Evolutionary conservation across 2,797 vertebrate genomes (phyloP), one percentile per base, ranked within the genome.

Genomic region (Sebastes kiyomatsui): DNA sequence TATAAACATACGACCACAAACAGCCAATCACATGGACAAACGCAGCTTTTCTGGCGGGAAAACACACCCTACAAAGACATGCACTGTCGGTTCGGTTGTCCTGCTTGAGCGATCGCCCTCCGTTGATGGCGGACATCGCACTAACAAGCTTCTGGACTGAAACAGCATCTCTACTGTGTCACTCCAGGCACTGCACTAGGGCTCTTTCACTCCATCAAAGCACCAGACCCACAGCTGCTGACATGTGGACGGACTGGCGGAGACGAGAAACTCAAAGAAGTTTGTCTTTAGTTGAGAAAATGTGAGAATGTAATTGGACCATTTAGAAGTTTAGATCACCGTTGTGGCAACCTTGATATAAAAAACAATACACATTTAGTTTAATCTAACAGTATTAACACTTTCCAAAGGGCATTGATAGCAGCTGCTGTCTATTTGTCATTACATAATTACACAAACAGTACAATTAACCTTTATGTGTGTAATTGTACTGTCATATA

Each of bases 61-160:
- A 64, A 75, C 35, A 60, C 38, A 80, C 0, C 65, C 11, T 16
- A 56, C 49, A 32, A 46, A 81, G 46, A 67, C 73, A 35, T 2
- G 13, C 67, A 4, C 67, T 75, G 86, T 88, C 87, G 66, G 72
- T 78, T 75, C 25, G 38, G 73, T 52, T 82, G 38, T 79, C 25
- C 76, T 83, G 79, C 60, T 61, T 66, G 66, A 75, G 55, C 61
- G 62, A 79, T 60, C 16, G 25, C 55, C 58, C 58, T 70, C 23
- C 13, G 65, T 59, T 66, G 77, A 85, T 68, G 75, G 74, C 11
- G 10, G 75, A 81, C 58, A 80, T 88, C 58, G 81, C 67, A 13
- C 75, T 90, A 89, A 91, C 87, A 77, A 92, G 88, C 80, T 62
- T 72, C 69, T 82, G 2, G 12, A 65, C 55, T 62, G 55, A 27